Conservation (phyloP, 92 coral and sea anemone species). For the Paramuricea clavata region DNA sequence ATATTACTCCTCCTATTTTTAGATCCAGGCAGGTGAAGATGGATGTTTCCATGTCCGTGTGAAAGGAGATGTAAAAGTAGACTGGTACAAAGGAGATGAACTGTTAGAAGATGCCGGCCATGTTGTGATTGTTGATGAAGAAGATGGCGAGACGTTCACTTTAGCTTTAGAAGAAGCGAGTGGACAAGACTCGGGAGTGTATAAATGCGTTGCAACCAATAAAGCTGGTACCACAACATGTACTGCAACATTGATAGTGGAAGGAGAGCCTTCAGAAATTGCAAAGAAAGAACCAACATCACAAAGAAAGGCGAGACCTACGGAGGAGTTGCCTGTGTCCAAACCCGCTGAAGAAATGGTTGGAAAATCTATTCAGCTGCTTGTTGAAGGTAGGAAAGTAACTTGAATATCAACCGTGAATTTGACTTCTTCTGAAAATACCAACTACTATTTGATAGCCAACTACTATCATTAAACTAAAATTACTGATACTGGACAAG, state of each 20-base stretch:
- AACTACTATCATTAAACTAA: neutral
- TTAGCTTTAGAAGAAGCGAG: constrained; percentile 63
- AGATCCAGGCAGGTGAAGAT: constrained; percentile 71
- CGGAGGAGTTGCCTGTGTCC: neutral
- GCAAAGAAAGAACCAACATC: neutral
- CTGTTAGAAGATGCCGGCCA: constrained; percentile 70
- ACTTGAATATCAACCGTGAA: neutral
- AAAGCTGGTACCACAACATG: constrained; percentile 80
- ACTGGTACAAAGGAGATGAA: constrained; percentile 78
- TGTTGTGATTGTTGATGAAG: constrained; percentile 59
- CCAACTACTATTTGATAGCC: neutral
- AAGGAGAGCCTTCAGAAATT: neutral
- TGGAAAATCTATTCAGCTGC: constrained; percentile 23
- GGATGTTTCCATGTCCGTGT: constrained; percentile 73
- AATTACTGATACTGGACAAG: no score
- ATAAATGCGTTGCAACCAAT: constrained; percentile 83
- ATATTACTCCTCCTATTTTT: neutral
- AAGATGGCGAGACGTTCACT: constrained; percentile 62
- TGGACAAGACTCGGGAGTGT: constrained; percentile 86
- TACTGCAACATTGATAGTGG: constrained; percentile 75
- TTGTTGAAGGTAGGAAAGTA: constrained; percentile 72
- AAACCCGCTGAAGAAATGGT: constrained; percentile 10
- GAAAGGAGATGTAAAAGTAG: constrained; percentile 67
- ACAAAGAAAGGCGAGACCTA: neutral
- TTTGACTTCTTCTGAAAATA: neutral